Evolutionary conservation across 2,888 invertebrate species (phyloP).

Genomic region (Onchidella celtica): DNA sequence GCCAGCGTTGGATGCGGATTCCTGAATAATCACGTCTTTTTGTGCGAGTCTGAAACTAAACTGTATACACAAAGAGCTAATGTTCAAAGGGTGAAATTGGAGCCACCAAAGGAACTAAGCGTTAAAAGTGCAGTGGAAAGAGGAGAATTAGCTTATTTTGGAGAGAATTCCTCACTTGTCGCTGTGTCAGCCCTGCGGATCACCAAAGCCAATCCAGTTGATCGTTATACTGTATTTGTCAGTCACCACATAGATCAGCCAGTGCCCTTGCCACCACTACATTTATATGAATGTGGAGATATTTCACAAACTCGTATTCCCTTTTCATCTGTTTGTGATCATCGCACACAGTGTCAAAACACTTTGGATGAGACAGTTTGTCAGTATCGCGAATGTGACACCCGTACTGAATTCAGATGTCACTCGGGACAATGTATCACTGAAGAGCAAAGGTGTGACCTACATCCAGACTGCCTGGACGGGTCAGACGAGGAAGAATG

Average conservation of each 20-base stretch:
- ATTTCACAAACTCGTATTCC: not conserved
- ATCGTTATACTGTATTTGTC: not conserved
- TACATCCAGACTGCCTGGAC: conserved; percentile 23
- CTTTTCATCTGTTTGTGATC: conserved; percentile 17
- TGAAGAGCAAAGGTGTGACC: conserved; percentile 4
- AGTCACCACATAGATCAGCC: not conserved
- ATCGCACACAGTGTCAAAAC: not conserved
- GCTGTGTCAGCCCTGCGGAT: not conserved
- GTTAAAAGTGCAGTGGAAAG: not conserved
- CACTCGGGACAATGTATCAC: not conserved
- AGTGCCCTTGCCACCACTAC: not conserved
- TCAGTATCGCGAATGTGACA: conserved; percentile 4
- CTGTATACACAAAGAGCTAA: not conserved
- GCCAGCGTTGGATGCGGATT: conserved; percentile 31
- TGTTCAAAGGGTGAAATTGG: not conserved
- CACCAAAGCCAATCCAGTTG: not conserved
- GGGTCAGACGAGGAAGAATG: conserved; percentile 29
- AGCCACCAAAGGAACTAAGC: not conserved
- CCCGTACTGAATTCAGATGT: not conserved
- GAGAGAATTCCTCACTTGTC: not conserved
- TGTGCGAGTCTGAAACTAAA: conserved; percentile 29
- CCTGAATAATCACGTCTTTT: not conserved
- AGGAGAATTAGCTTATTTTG: not conserved
- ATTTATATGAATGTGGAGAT: conserved; percentile 6
- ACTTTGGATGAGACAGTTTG: not conserved